phyloP scores from a whole-genome alignment of 2,888 invertebrate genomes.

The Parthenolecanium corni region DNA sequence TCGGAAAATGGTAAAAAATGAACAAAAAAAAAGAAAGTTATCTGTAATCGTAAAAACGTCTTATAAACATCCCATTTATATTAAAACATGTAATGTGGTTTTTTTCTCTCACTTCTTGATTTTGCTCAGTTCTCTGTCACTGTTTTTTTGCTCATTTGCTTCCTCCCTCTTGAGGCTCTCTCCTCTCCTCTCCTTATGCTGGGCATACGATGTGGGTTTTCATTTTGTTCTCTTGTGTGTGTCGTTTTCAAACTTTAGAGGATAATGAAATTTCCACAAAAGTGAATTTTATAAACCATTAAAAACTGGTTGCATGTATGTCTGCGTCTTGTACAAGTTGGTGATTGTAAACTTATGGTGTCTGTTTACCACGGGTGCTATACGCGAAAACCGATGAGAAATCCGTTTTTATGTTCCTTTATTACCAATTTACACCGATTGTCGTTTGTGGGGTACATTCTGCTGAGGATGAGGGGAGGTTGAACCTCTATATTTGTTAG shows the following conservation, averaged over 20 bases:
- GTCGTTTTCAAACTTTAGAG: too few relatives aligned
- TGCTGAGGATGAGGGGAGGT: constrained; percentile 2
- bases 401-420: constrained; percentile 11
- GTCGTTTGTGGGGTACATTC: constrained; percentile 14
- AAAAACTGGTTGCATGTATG: constrained; percentile 21
- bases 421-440: constrained; percentile 21
- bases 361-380: constrained; percentile 24
- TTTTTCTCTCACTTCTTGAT: background rate
- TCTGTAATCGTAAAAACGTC: constrained; percentile 23
- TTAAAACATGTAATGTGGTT: background rate
- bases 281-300: constrained; percentile 27
- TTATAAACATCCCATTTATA: constrained; percentile 24
- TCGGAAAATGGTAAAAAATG: too few relatives aligned
- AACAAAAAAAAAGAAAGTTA: background rate
- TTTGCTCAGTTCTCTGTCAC: too few relatives aligned
- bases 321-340: background rate
- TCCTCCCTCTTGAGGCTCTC: too few relatives aligned
- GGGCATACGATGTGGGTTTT: background rate
- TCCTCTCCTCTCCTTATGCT: too few relatives aligned
- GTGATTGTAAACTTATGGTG: too few relatives aligned
- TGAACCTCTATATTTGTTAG: too few relatives aligned
- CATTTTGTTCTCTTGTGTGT: background rate
- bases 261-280: constrained; percentile 21
- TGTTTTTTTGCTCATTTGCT: too few relatives aligned
- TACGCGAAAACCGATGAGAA: constrained; percentile 22